Evolutionary conservation across 1,140 invertebrate genomes (phyloP).

Genomic region (Aricia agestis): DNA sequence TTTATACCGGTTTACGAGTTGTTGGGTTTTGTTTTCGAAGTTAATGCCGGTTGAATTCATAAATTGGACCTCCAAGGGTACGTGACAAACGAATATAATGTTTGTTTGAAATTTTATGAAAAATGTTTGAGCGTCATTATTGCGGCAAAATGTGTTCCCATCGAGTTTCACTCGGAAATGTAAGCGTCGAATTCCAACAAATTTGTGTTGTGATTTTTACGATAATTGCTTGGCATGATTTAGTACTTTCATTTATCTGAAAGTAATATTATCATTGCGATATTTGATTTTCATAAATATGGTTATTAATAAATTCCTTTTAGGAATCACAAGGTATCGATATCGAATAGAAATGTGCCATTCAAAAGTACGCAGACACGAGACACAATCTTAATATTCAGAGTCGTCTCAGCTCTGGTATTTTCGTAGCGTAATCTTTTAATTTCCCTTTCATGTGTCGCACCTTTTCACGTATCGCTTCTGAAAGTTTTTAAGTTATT

Average conservation of each 20-base stretch:
- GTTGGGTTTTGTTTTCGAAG: constrained; percentile 58
- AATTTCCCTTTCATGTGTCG: neutral
- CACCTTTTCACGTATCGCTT: neutral
- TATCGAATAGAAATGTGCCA: neutral
- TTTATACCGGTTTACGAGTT: constrained; percentile 60
- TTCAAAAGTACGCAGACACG: neutral
- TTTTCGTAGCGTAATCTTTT: neutral
- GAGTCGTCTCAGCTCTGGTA: neutral
- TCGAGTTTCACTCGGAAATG: neutral
- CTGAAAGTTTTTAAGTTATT: constrained; percentile 46
- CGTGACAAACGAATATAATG: constrained; percentile 18
- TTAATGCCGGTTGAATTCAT: constrained; percentile 39
- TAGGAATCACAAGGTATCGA: neutral
- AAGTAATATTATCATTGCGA: neutral
- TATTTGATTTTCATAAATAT: no score
- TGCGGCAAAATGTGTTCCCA: neutral
- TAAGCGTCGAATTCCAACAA: neutral
- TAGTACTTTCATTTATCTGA: neutral
- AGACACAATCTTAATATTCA: no score
- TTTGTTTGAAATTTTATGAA: constrained; percentile 18
- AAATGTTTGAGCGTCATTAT: neutral
- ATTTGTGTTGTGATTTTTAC: neutral
- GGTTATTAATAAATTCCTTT: no score
- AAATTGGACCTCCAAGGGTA: constrained; percentile 34
- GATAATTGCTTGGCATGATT: neutral